A percentile compares a stretch with the other conserved stretches of the same genome.
These are phyloP conservation scores for Plectropomus leopardus DNA, from an alignment of 2,113 vertebrate species.

Conservation along the genomic window DNA sequence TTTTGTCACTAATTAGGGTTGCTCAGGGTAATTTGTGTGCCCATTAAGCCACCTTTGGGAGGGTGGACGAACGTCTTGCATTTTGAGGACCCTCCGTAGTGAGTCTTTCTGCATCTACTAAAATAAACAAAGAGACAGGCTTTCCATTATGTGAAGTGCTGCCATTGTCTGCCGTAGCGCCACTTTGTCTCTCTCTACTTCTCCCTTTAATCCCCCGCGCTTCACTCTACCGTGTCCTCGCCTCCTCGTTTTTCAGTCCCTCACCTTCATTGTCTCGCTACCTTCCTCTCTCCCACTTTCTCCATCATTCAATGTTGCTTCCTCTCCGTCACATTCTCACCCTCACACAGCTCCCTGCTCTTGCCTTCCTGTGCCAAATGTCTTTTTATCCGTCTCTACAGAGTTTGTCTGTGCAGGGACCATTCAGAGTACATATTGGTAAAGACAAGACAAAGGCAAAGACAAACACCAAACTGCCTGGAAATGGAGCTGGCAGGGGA, in stretches of 20 bases:
- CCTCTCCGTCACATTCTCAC: conserved; percentile 18
- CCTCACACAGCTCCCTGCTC: conserved; percentile 37
- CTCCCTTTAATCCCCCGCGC: conserved; percentile 16
- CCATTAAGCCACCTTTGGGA: conserved; percentile 9
- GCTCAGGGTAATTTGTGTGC: conserved; percentile 11
- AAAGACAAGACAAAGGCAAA: conserved; percentile 38
- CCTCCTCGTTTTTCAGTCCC: conserved; percentile 28
- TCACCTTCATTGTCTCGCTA: conserved; percentile 26
- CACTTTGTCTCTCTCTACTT: conserved; percentile 38
- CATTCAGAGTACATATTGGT: conserved; percentile 64
- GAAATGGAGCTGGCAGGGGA: conserved; percentile 52
- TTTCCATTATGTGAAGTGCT: conserved; percentile 32
- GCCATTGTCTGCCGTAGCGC: conserved; percentile 20
- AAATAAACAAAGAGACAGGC: conserved; percentile 32
- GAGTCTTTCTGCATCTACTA: neutral
- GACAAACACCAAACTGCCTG: conserved; percentile 60
- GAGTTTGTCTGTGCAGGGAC: conserved; percentile 60
- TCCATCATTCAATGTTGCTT: conserved; percentile 28
- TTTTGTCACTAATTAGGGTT: conserved; percentile 41
- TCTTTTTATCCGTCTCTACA: conserved; percentile 71
- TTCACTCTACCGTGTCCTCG: conserved; percentile 30
- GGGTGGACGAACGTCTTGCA: neutral
- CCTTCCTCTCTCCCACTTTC: conserved; percentile 11
- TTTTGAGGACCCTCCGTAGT: conserved; percentile 13
- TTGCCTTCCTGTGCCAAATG: conserved; percentile 46